Base-by-base conservation (phyloP, 1,140 invertebrate species). In the Philopotamus ludificatus region DNA sequence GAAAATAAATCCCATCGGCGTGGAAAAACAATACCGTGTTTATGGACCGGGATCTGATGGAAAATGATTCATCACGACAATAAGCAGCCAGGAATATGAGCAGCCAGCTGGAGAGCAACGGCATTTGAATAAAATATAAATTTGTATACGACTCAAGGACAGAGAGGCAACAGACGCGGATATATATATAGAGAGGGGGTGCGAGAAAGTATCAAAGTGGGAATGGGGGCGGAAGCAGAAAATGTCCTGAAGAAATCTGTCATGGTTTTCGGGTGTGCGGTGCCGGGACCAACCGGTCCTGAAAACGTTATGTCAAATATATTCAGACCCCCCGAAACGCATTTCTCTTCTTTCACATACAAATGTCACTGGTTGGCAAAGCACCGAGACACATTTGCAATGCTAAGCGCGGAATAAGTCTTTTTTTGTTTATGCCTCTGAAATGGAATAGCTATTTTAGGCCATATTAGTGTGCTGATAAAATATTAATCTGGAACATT, bases 101-200 rank as follows among this genome's bases (percentile, higher is more conserved):
- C 4, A 34, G 12, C 28, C 20, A 15, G 18, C 10, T 8, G 50
- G 23, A 53, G 28, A 26, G 21, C 50, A 10, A n/a, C 50, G 23
- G 50, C 50, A 53, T 53, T 53, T 53, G 50, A 53, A 53, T 53
- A 53, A 53, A 53, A 53, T 53, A 53, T 53, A 53, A 53, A 53
- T 53, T 53, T 53, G 50, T 53, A n/a, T n/a, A n/a, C n/a, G n/a
- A n/a, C n/a, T n/a, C n/a, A n/a, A n/a, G n/a, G n/a, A n/a, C n/a
- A n/a, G n/a, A n/a, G n/a, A n/a, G n/a, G n/a, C n/a, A n/a, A n/a
- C n/a, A n/a, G n/a, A n/a, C n/a, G n/a, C n/a, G n/a, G n/a, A n/a
- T n/a, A n/a, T n/a, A n/a, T n/a, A 53, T 53, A 53, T 25, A 10
- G 12, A 4, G 12, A 34, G 16, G 50, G 22, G 50, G 18, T 53